These are phyloP conservation scores for Lypha dubia DNA, from an alignment of 2,888 invertebrate genomes.

Conservation along the genomic window DNA sequence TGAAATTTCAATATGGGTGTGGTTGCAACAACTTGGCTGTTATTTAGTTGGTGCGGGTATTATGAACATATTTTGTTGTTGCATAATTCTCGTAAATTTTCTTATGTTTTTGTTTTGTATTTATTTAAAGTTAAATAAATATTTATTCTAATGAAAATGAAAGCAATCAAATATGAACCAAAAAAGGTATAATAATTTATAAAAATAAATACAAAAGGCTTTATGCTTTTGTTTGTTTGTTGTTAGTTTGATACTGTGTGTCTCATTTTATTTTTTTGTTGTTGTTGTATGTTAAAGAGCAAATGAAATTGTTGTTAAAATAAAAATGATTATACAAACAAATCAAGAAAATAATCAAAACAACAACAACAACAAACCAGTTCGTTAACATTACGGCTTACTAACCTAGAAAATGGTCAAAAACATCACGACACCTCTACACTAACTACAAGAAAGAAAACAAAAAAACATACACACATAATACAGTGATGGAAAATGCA, in stretches of 20 bases:
- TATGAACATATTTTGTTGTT: constrained; percentile 43
- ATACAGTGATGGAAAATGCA: no score
- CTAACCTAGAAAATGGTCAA: constrained; percentile 75
- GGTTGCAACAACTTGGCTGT: constrained; percentile 47
- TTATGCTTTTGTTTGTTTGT: neutral
- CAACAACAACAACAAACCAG: constrained; percentile 71
- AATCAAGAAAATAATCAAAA: constrained; percentile 55
- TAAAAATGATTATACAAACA: constrained; percentile 9
- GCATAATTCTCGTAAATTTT: constrained; percentile 34
- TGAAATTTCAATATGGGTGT: constrained; percentile 62
- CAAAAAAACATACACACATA: neutral
- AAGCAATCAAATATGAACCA: constrained; percentile 23
- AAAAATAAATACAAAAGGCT: constrained; percentile 12
- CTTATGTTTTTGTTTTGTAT: constrained; percentile 17
- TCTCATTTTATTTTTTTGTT: no score
- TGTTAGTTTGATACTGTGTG: neutral
- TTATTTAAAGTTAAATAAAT: constrained; percentile 12
- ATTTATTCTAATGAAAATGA: constrained; percentile 59
- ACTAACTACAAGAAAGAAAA: neutral
- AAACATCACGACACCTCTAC: constrained; percentile 67
- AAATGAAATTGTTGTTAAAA: constrained; percentile 3
- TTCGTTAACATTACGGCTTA: constrained; percentile 72
- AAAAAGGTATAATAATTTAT: constrained; percentile 1
- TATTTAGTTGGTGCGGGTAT: constrained; percentile 24
- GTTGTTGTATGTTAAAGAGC: neutral